Conservation (phyloP, 2,888 invertebrate genomes). For the Diabrotica balteata region DNA sequence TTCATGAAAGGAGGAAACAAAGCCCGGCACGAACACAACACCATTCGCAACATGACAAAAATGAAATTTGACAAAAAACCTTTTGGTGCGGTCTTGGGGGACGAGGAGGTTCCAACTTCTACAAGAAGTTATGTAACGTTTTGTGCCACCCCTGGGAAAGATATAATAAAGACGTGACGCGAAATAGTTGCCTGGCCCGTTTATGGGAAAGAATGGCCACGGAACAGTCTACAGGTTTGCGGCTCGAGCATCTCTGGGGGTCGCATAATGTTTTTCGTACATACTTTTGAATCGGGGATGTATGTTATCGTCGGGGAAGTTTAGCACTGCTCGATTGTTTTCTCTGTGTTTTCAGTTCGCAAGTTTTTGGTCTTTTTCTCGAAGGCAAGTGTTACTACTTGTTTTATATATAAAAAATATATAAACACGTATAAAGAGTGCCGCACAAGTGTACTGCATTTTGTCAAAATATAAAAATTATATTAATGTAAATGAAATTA, state of each 20-base stretch:
- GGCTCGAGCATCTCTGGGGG: slow-evolving; percentile 51
- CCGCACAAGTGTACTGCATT: no score
- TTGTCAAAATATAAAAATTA: no score
- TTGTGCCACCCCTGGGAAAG: slow-evolving; percentile 59
- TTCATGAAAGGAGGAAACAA: slow-evolving; percentile 24
- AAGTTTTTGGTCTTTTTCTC: no score
- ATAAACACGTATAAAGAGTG: no score
- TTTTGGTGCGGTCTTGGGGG: slow-evolving; percentile 15
- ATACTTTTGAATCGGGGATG: slow-evolving; percentile 50
- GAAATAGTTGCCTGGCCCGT: slow-evolving; percentile 57
- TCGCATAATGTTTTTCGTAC: slow-evolving; percentile 50
- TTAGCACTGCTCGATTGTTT: no score
- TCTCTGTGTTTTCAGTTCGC: no score
- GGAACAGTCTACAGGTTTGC: slow-evolving; percentile 45
- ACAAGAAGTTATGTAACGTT: slow-evolving; percentile 63
- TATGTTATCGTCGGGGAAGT: slow-evolving; percentile 53
- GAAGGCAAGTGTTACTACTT: no score
- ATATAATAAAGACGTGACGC: slow-evolving; percentile 63
- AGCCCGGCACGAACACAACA: slow-evolving; percentile 22
- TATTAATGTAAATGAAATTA: no score
- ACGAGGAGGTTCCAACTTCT: slow-evolving; percentile 58
- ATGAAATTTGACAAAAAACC: slow-evolving; percentile 55
- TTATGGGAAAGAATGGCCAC: slow-evolving; percentile 58
- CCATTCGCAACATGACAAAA: slow-evolving; percentile 36
- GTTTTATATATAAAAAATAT: no score